Base-by-base conservation (phyloP, 2,888 invertebrate genomes). In the Acanthococcus lagerstroemiae region DNA sequence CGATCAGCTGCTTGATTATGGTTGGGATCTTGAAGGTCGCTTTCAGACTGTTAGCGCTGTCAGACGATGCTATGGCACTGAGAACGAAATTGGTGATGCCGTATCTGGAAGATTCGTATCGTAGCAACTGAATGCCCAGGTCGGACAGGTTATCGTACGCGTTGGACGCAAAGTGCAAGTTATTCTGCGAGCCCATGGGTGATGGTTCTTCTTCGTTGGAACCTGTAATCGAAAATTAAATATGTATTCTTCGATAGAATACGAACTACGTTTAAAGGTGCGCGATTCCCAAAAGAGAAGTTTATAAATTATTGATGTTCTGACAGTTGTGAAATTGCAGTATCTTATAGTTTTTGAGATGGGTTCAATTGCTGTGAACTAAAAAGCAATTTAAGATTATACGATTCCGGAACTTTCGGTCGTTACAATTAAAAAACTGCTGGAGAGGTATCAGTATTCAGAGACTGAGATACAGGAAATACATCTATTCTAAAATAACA, bases 11-110 rank as follows among this genome's bases (percentile, higher is more conserved):
- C 70, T 83, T 82, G 58, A 84, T 81, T 70, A 90, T 79, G 58
- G 86, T 85, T n/a, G 85, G 83, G 46, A 86, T 83, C 24, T 92
- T 78, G 65, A 81, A 80, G 1, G 87, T 84, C n/a, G 90, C 88
- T 74, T 88, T 90, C 70, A 88, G 79, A 71, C 90, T 90, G 24
- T 87, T 84, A 57, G 83, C 83, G 68, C 91, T 88, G 77, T 95
- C 95, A 72, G 85, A 86, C 93, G 94, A 94, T 0, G 68, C 67
- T n/a, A 69, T 54, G 25, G 65, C 63, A 26, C 30, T 57, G 22
- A 67, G 65, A 48, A 69, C 66, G 55, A 67, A 67, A 48, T 56
- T 61, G 1, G 67, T 52, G 17, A 69, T 67, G 15, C 67, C 81
- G 70, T 83, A 83, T 69, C 83, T 83, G 4, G 84, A 85, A 15